phyloP scores from a whole-genome alignment of 1,140 invertebrate genomes.

The Drosophila ohnishii region DNA sequence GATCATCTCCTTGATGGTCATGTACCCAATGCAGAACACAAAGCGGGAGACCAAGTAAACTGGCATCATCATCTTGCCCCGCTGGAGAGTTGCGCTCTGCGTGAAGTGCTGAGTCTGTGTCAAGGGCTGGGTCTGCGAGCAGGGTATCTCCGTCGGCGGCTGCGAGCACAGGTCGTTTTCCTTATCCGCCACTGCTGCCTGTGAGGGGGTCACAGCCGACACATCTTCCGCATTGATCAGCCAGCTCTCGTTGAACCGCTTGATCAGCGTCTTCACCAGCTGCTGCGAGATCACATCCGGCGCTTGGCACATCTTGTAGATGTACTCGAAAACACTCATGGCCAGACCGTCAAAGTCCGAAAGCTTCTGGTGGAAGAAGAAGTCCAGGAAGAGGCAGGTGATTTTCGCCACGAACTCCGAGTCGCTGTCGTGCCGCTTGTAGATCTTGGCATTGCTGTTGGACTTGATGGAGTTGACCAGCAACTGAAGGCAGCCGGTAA shows the following conservation, averaged over 20 bases:
- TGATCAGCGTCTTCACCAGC: slow-evolving; percentile 56
- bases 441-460: slow-evolving; percentile 63
- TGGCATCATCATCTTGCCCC: slow-evolving; percentile 54
- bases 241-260: slow-evolving; percentile 55
- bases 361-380: slow-evolving; percentile 67
- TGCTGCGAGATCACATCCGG: slow-evolving; percentile 77
- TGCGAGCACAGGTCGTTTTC: slow-evolving; percentile 27
- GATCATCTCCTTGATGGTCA: slow-evolving; percentile 89
- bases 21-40: slow-evolving; percentile 88
- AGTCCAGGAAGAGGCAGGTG: slow-evolving; percentile 57
- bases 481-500: slow-evolving; percentile 63
- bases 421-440: slow-evolving; percentile 66
- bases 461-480: slow-evolving; percentile 70
- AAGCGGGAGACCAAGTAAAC: slow-evolving; percentile 86
- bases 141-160: slow-evolving; percentile 48
- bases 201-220: not conserved
- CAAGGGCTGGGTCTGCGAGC: slow-evolving; percentile 53
- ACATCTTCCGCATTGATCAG: slow-evolving; percentile 15
- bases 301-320: slow-evolving; percentile 73
- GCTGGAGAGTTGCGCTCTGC: slow-evolving; percentile 23
- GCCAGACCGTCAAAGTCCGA: slow-evolving; percentile 72
- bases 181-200: not conserved
- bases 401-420: slow-evolving; percentile 59
- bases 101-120: slow-evolving; percentile 43
- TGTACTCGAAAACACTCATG: slow-evolving; percentile 70